Evolutionary conservation across 2,888 invertebrate genomes (phyloP), one percentile per base, ranked within the genome.

Genomic region (Netelia virgata): DNA sequence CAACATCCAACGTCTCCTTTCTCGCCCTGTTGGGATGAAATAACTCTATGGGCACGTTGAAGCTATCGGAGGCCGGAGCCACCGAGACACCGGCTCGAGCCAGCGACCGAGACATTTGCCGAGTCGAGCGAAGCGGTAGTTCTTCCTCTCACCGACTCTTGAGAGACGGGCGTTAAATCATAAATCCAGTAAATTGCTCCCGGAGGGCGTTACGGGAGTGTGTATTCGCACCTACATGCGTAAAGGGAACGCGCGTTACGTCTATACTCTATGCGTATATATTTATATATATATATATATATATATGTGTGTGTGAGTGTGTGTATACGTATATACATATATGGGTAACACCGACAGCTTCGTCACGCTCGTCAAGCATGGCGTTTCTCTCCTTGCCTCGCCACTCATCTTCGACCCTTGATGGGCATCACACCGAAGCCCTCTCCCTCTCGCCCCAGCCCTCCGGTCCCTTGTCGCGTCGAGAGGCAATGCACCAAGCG

Each of bases 101-200:
- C 64, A 36, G 64, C 11, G 9, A 57, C 18, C 57, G 18, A 57
- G 57, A 57, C 57, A 57, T 57, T 57, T 57, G 16, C 57, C 57
- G 18, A 57, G 57, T 57, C 57, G 57, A 47, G 47, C 57, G 57
- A 57, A 57, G 57, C 57, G 85, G 89, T 88, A 88, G 89, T 87
- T 83, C 84, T 85, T 83, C 85, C 77, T 86, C 81, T 87, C 82
- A 85, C 80, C 85, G 82, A 57, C 18, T 82, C 79, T 80, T 88
- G 89, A 89, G 86, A 89, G 90, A 91, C 89, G 90, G 88, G 90
- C 90, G 91, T 91, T 90, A 90, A 91, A 92, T 91, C 89, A 89
- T 91, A 91, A 91, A 90, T 91, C 88, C 88, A 89, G 90, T 88
- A 90, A 91, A 91, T 91, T 91, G 90, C 89, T 88, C 88, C 77